Conservation (phyloP, 2,888 invertebrate genomes). For the Cephus rjabovi region DNA sequence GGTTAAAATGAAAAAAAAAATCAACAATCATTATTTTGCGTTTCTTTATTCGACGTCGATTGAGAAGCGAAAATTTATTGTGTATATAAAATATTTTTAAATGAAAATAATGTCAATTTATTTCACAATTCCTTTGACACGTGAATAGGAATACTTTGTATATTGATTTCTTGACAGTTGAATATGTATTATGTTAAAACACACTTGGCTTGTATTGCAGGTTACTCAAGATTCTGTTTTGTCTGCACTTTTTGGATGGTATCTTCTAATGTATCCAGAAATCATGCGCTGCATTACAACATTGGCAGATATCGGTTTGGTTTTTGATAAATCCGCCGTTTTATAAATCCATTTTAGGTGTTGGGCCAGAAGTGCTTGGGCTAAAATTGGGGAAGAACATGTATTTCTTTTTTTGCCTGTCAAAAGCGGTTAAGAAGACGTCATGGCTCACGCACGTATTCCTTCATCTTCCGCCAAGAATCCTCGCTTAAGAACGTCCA, state of each 20-base stretch:
- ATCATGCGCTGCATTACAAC: slow-evolving; percentile 15
- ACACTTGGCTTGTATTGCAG: not conserved
- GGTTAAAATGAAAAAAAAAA: not conserved
- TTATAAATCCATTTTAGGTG: slow-evolving; percentile 21
- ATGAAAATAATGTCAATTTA: not conserved
- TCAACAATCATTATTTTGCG: not conserved
- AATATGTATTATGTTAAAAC: not conserved
- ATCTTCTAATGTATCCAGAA: slow-evolving; percentile 17
- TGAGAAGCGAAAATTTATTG: slow-evolving; percentile 15
- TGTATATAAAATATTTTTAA: slow-evolving; percentile 24
- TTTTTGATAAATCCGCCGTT: slow-evolving; percentile 13
- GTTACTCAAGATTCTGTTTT: not conserved
- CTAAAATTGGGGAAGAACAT: slow-evolving; percentile 31
- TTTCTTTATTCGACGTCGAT: not conserved
- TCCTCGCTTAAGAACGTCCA: slow-evolving; percentile 66
- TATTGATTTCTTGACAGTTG: not conserved
- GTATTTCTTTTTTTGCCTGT: slow-evolving; percentile 11
- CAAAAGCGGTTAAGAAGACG: not conserved
- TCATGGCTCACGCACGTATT: slow-evolving; percentile 48
- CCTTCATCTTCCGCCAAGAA: slow-evolving; percentile 68
- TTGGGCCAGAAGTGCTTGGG: slow-evolving; percentile 11
- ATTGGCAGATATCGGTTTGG: slow-evolving; percentile 17
- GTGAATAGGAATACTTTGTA: not conserved
- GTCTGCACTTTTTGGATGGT: slow-evolving; percentile 6
- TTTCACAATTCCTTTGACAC: not conserved